Conservation (phyloP, 2,888 invertebrate genomes). For the Drosophila conformis region DNA sequence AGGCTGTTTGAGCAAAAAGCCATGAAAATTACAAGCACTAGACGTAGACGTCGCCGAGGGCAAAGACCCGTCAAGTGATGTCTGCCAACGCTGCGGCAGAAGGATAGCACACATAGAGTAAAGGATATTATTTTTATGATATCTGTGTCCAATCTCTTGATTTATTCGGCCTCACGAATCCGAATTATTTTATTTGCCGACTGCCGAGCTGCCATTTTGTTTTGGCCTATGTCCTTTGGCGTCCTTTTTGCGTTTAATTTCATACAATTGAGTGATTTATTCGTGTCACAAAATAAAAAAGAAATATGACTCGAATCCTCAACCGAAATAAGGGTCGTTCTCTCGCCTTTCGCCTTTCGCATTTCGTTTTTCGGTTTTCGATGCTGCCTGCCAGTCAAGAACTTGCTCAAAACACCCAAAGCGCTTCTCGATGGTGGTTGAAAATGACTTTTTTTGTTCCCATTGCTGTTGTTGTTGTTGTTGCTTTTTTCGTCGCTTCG, state of each 20-base stretch:
- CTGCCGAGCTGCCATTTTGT: slow-evolving; percentile 71
- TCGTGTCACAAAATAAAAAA: slow-evolving; percentile 84
- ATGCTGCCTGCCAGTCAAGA: slow-evolving; percentile 36
- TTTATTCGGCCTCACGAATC: slow-evolving; percentile 84
- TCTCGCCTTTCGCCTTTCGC: slow-evolving; percentile 15
- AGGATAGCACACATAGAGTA: slow-evolving; percentile 39
- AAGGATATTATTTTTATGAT: slow-evolving; percentile 85
- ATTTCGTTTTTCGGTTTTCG: slow-evolving; percentile 16
- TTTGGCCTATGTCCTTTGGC: slow-evolving; percentile 52
- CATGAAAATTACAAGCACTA: neutral
- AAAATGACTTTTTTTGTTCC: slow-evolving; percentile 37
- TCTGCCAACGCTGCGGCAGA: slow-evolving; percentile 40
- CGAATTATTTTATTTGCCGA: slow-evolving; percentile 78
- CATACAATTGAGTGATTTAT: slow-evolving; percentile 84
- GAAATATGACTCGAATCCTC: slow-evolving; percentile 79
- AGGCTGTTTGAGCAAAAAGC: slow-evolving; percentile 15
- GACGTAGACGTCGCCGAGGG: neutral
- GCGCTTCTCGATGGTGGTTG: slow-evolving; percentile 50
- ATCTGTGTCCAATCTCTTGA: slow-evolving; percentile 85
- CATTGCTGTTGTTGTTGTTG: slow-evolving; percentile 16
- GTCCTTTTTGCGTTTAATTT: slow-evolving; percentile 78
- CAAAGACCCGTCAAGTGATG: slow-evolving; percentile 56
- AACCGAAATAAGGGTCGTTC: slow-evolving; percentile 76
- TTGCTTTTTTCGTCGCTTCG: slow-evolving; percentile 17
- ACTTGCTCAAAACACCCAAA: slow-evolving; percentile 34